These are phyloP conservation scores for Thymelicus sylvestris DNA, from an alignment of 2,888 invertebrate genomes.

Conservation along the genomic window DNA sequence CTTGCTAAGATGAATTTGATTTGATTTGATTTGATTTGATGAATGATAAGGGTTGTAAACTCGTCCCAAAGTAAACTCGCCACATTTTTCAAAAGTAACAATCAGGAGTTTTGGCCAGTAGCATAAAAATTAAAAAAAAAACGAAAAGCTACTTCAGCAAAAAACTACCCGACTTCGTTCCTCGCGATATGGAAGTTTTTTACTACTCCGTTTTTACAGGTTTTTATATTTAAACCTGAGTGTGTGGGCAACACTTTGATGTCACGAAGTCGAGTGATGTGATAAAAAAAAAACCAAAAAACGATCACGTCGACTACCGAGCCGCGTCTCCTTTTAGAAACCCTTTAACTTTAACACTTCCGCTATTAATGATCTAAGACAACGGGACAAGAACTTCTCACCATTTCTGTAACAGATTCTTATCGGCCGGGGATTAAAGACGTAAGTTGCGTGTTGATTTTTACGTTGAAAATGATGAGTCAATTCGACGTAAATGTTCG, in stretches of 20 bases:
- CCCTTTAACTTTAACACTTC: slow-evolving; percentile 64
- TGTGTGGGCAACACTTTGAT: slow-evolving; percentile 24
- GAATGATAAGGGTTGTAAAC: too few species aligned
- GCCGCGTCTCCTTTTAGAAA: slow-evolving; percentile 59
- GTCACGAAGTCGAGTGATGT: slow-evolving; percentile 19
- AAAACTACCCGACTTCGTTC: too few species aligned
- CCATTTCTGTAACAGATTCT: neutral
- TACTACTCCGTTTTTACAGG: neutral
- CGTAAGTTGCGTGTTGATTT: slow-evolving; percentile 22
- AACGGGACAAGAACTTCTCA: slow-evolving; percentile 8
- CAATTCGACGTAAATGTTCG: slow-evolving; percentile 14
- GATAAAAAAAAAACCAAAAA: slow-evolving; percentile 36
- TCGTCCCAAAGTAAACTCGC: too few species aligned
- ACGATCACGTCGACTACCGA: slow-evolving; percentile 56
- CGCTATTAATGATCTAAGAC: slow-evolving; percentile 57
- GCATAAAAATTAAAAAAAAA: too few species aligned
- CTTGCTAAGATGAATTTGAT: too few species aligned
- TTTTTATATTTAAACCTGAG: slow-evolving; percentile 28
- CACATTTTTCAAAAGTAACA: too few species aligned
- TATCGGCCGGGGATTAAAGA: slow-evolving; percentile 13
- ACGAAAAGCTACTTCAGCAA: too few species aligned
- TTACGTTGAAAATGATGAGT: slow-evolving; percentile 26
- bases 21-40: too few species aligned
- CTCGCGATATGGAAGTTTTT: neutral
- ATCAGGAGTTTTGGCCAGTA: neutral